Evolutionary conservation across 2,797 vertebrate species (phyloP), one percentile per base, ranked within the genome.

Genomic region (Acanthopagrus latus): DNA sequence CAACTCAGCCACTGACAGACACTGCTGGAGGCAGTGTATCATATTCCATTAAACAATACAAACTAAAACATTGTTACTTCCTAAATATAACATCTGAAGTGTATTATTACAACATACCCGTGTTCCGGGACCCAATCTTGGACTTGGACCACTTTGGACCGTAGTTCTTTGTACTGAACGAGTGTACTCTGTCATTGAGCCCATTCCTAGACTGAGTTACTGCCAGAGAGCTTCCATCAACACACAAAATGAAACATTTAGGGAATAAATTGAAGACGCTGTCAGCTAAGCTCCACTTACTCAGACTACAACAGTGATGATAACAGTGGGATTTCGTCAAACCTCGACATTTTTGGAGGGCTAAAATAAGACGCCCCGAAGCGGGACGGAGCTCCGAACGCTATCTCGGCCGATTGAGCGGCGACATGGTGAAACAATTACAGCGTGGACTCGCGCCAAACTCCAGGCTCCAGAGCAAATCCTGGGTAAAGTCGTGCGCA

Each of bases 351-450:
- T 73, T 27, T 63, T 67, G 21, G 43, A 77, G 48, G 80, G 56
- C 62, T 71, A 68, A 71, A 87, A 75, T 67, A 79, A 75, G 78
- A 84, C 48, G 38, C 7, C 50, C n/a, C 12, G 50, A 59, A 77
- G 65, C 46, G 43, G 41, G 50, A 65, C 54, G 75, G 75, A 18
- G 33, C 64, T 52, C 50, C 76, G 65, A 51, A 33, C 71, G 50
- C 25, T 73, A 60, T 74, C 76, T 64, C 59, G 18, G 69, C 21
- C 71, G 63, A 73, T 64, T 57, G 81, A 87, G 75, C n/a, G 51
- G 77, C 16, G 27, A 87, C 92, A 93, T 83, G 43, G 76, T 84
- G 91, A 89, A 92, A 75, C 91, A 89, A 92, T 92, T 90, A 90
- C 64, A 81, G 60, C 2, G 25, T 74, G 88, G 88, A 78, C 58